Evolutionary conservation across 2,797 vertebrate genomes (phyloP).

Genomic region (Antrozous pallidus): DNA sequence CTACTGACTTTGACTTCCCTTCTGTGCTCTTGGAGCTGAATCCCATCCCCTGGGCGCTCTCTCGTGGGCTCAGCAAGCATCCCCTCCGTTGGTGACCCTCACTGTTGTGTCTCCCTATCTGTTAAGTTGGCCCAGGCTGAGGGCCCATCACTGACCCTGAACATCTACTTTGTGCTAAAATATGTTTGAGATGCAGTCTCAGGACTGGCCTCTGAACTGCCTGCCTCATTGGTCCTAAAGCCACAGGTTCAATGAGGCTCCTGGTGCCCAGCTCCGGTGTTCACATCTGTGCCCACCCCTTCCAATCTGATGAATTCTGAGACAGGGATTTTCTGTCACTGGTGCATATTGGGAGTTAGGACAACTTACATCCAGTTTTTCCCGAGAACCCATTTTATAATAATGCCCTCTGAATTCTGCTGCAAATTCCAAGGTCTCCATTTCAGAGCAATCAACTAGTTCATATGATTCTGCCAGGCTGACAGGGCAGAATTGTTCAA

Average conservation of each 20-base stretch:
- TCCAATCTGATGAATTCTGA: slow-evolving; percentile 6
- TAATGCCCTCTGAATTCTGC: slow-evolving; percentile 90
- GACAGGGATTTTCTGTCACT: neutral
- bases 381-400: slow-evolving; percentile 91
- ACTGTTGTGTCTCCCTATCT: neutral
- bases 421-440: slow-evolving; percentile 83
- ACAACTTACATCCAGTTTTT: slow-evolving; percentile 88
- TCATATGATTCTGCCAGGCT: slow-evolving; percentile 89
- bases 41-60: no score
- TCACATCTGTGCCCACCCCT: neutral
- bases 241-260: neutral
- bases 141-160: neutral
- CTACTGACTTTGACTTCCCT: neutral
- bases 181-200: neutral
- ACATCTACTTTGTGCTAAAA: neutral
- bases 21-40: neutral
- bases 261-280: neutral
- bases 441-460: slow-evolving; percentile 88
- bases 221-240: neutral
- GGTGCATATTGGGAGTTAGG: neutral
- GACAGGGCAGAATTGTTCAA: slow-evolving; percentile 92
- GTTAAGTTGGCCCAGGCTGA: neutral
- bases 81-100: neutral
- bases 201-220: neutral
- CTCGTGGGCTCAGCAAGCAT: neutral